Conservation (phyloP, 2,113 vertebrate genomes). For the Ondatra zibethicus region DNA sequence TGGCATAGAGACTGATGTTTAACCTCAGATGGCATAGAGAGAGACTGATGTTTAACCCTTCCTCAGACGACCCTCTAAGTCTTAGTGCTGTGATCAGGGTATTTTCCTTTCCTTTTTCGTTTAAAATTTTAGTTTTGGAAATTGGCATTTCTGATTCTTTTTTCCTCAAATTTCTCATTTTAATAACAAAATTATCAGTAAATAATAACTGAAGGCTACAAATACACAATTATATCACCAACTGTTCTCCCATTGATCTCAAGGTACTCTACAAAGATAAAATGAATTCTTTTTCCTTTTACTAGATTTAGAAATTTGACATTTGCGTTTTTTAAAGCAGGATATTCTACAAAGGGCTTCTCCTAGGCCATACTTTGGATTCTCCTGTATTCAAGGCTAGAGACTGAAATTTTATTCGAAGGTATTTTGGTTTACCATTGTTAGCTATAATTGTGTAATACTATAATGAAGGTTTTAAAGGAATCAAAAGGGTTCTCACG, state of each 20-base stretch:
- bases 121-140: slow-evolving; percentile 55
- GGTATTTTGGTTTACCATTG: slow-evolving; percentile 19
- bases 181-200: slow-evolving; percentile 51
- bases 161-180: slow-evolving; percentile 6
- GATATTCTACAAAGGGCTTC: neutral
- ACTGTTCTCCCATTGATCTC: slow-evolving; percentile 35
- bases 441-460: neutral
- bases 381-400: neutral
- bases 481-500: slow-evolving; percentile 3
- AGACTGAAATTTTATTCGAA: slow-evolving; percentile 57
- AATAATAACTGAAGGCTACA: neutral
- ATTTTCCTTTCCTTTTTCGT: slow-evolving; percentile 44
- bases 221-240: slow-evolving; percentile 1
- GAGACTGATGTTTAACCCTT: neutral
- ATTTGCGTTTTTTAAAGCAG: neutral
- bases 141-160: neutral
- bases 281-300: slow-evolving; percentile 49
- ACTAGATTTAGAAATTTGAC: slow-evolving; percentile 60
- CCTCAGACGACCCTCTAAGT: neutral
- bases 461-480: neutral
- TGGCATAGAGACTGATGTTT: neutral
- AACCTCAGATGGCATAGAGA: neutral
- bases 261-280: slow-evolving; percentile 57
- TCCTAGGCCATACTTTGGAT: neutral
- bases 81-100: slow-evolving; percentile 12